These are phyloP conservation scores for Columba janthina DNA, from an alignment of 2,113 vertebrate genomes.

Conservation along the genomic window DNA sequence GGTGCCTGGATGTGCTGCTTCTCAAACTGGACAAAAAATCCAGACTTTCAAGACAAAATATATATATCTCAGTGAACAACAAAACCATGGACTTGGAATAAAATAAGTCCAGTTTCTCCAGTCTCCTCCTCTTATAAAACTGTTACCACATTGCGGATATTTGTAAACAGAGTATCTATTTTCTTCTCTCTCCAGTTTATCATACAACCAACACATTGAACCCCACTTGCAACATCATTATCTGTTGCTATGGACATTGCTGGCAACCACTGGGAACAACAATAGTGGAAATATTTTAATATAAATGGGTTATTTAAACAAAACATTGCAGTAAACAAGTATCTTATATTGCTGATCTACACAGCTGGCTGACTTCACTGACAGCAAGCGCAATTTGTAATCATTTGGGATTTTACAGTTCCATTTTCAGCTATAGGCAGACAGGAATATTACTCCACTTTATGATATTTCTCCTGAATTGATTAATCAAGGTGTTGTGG, in stretches of 20 bases:
- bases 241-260: constrained; percentile 31
- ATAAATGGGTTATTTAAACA: constrained; percentile 36
- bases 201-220: background rate
- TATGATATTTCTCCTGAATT: background rate
- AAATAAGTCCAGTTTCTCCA: background rate
- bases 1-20: background rate
- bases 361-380: constrained; percentile 21
- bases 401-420: constrained; percentile 21
- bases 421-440: constrained; percentile 31
- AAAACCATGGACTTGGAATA: background rate
- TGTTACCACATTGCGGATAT: background rate
- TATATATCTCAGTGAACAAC: background rate
- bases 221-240: background rate
- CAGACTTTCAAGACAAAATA: background rate
- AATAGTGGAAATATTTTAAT: background rate
- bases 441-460: constrained; percentile 3
- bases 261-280: background rate
- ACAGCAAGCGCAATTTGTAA: background rate
- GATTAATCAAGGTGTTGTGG: background rate
- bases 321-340: constrained; percentile 2
- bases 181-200: background rate
- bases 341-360: background rate
- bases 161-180: background rate
- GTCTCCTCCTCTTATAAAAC: background rate
- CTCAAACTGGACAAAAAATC: background rate